Base-by-base conservation (phyloP, 35 echinoderm and acorn worm species). In the Amphiura filiformis region DNA sequence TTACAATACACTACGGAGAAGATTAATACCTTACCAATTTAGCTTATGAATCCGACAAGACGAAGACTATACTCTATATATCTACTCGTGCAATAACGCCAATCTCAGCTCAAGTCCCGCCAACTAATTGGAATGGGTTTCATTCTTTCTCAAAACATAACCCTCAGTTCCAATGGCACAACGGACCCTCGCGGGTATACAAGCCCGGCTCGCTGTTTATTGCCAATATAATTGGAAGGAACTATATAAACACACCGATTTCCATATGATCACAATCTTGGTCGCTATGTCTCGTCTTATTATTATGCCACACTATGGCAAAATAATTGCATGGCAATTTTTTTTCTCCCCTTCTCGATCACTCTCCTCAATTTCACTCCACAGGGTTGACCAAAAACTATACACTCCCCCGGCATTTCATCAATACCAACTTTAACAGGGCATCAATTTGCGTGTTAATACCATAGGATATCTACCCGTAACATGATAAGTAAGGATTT, bases 141-240 rank as follows among this genome's bases (percentile, higher is more conserved):
- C 61, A 13, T 20, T 11, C 44, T 18, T n/a, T 30, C 28, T 70
- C 28, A 70, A 70, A 70, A 70, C 9, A 11, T 15, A 15, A 70
- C 7, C 15, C 61, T n/a, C 26, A 70, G 61, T 70, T 70, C 61
- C 61, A 70, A 70, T 70, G 61, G 28, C 61, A 70, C 28, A 70
- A 70, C 61, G 61, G 61, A 70, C 61, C 61, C 61, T 70, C 61
- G 28, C 61, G 61, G 61, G 61, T 26, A 70, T 70, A 70, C 61
- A 30, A 70, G 61, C 61, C 61, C 28, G 61, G 61, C 61, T 70
- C 28, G 61, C 61, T 70, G 61, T 70, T 70, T 70, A 70, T 70
- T 70, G 61, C 61, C 61, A 70, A 70, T 70, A 70, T 70, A 70
- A 70, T 70, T 70, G 61, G 17, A 70, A 70, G 61, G 61, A 70